Percentiles rank a stretch among this genome's conserved stretches.
Evolutionary conservation across 2,113 vertebrate species (phyloP).

Genomic region (Aptenodytes forsteri): DNA sequence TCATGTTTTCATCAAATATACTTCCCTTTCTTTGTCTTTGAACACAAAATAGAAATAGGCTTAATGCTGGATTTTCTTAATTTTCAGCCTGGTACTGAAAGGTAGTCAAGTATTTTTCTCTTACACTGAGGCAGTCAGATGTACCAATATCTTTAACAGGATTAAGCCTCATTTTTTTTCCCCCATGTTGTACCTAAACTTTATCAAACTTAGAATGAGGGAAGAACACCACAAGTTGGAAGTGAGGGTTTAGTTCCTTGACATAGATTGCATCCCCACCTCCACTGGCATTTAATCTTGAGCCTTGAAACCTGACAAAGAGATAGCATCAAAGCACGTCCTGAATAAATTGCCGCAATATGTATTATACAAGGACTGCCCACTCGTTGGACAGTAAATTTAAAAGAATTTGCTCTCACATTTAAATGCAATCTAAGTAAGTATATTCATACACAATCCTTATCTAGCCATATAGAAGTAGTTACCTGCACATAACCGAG

Average conservation of each 20-base stretch:
- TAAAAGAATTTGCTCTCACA: neutral
- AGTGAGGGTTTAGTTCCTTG: neutral
- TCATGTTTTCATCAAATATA: neutral
- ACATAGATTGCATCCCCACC: fast-evolving
- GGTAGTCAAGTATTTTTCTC: neutral
- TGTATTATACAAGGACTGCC: neutral
- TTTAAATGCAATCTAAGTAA: neutral
- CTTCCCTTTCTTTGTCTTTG: neutral
- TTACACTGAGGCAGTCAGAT: neutral
- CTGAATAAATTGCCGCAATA: neutral
- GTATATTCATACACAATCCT: neutral
- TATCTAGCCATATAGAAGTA: neutral
- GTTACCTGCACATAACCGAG: neutral
- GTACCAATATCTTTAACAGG: neutral
- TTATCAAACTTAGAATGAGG: neutral
- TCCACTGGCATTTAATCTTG: neutral
- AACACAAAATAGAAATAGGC: neutral
- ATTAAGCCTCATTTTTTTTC: neutral
- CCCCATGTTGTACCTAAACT: neutral
- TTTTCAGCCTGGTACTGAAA: neutral
- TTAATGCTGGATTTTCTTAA: neutral
- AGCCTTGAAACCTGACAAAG: neutral
- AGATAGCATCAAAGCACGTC: neutral
- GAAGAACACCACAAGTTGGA: neutral
- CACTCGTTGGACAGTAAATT: neutral